Conservation (phyloP, 1,140 invertebrate species). For the Eumaeus atala region DNA sequence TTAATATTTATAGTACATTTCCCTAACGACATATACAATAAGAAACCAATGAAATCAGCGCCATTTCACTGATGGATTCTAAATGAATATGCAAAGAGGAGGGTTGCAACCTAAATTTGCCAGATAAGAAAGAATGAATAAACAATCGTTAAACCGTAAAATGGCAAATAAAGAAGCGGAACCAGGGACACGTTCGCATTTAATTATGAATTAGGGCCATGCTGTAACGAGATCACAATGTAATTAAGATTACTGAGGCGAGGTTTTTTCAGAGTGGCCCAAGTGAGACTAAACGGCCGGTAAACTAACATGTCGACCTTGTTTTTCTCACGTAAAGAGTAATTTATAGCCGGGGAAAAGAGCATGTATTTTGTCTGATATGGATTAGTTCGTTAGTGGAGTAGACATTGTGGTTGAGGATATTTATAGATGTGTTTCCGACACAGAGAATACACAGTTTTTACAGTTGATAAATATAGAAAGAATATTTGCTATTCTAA, state of each 20-base stretch:
- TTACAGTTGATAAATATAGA: too few relatives aligned
- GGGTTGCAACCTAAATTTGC: conserved; percentile 57
- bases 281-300: conserved; percentile 58
- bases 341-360: conserved; percentile 25
- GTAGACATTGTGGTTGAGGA: background rate
- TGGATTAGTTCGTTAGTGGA: conserved; percentile 4
- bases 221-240: conserved; percentile 69
- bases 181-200: conserved; percentile 58
- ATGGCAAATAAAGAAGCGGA: conserved; percentile 64
- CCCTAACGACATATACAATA: conserved; percentile 47
- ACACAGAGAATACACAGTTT: too few relatives aligned
- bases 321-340: conserved; percentile 35
- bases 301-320: conserved; percentile 40
- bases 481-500: too few relatives aligned
- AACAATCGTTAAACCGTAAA: conserved; percentile 61
- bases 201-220: conserved; percentile 70
- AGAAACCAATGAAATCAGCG: conserved; percentile 42
- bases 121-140: conserved; percentile 39
- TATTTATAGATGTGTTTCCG: too few relatives aligned
- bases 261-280: conserved; percentile 52
- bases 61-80: conserved; percentile 58
- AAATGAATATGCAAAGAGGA: conserved; percentile 68
- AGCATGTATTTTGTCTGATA: conserved; percentile 13
- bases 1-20: conserved; percentile 36
- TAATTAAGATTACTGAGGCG: conserved; percentile 71